Conservation (phyloP, 2,888 invertebrate genomes). For the Sphaeridia pumilis region DNA sequence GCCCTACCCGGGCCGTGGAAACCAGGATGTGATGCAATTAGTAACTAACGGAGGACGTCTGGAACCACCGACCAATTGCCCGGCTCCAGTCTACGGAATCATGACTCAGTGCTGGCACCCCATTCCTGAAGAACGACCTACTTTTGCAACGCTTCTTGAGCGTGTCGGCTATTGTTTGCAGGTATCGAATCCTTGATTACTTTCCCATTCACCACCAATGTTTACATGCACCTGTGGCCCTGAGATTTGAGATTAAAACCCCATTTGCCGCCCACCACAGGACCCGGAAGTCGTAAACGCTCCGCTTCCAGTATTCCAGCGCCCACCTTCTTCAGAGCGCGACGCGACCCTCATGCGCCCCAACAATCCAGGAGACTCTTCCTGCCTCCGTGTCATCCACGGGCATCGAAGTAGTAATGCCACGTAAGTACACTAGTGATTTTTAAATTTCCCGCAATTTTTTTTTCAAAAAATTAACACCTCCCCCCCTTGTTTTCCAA, state of each 20-base stretch:
- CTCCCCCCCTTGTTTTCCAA: too few relatives aligned
- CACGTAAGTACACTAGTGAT: too few relatives aligned
- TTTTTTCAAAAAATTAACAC: too few relatives aligned
- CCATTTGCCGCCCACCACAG: too few relatives aligned
- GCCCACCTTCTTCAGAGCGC: conserved; percentile 57
- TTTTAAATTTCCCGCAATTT: too few relatives aligned
- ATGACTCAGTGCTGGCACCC: conserved; percentile 97
- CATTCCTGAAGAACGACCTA: conserved; percentile 70
- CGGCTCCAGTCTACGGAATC: conserved; percentile 63
- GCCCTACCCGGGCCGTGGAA: conserved; percentile 93
- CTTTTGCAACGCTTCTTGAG: conserved; percentile 68
- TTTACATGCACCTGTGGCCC: too few relatives aligned
- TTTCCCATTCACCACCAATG: too few relatives aligned
- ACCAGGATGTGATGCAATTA: conserved; percentile 92
- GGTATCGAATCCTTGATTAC: too few relatives aligned
- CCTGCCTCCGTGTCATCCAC: conserved; percentile 38
- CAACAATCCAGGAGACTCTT: conserved; percentile 39
- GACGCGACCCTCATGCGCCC: conserved; percentile 61
- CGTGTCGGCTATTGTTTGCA: conserved; percentile 69
- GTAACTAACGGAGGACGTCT: conserved; percentile 87
- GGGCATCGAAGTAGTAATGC: conserved; percentile 35
- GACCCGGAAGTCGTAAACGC: conserved; percentile 74
- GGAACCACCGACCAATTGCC: conserved; percentile 61
- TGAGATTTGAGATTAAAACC: too few relatives aligned
- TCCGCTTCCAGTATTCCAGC: conserved; percentile 64